Evolutionary conservation across 2,888 invertebrate species (phyloP), one percentile per base, ranked within the genome.

Genomic region (Bellardia pandia): DNA sequence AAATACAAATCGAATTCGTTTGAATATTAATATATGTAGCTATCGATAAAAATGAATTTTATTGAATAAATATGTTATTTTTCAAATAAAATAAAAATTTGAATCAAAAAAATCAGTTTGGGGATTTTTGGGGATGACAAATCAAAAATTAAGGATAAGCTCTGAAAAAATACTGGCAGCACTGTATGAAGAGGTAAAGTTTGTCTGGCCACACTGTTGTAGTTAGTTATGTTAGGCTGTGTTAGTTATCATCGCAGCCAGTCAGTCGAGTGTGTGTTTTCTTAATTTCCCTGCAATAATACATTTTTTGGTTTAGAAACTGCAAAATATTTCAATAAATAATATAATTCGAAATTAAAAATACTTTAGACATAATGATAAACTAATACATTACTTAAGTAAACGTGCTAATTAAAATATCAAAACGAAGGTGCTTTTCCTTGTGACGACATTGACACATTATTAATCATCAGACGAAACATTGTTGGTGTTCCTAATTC

Each of bases 391-490:
- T 48, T 7, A 16, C 23, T 16, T 51, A 66, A 62, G 6, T 58
- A 66, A 85, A 51, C 23, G 69, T 62, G 62, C 51, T 78, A 60
- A 16, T 30, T 13, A 68, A 58, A 53, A 33, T 13, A 11, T 6
- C 30, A 58, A 60, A 75, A 80, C 66, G 48, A 75, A 80, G 81
- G 87, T 81, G 81, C 81, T 64, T 85, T 81, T 78, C 66, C 30
- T 80, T 80, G 62, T 83, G 79, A 80, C 86, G 86, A 83, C 86
- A 86, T 86, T 86, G 83, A 85, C 79, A 79, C 69, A 85, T 68
- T 69, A 79, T 74, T 58, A 60, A 33, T 69, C 66, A 74, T 85
- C 68, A 51, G 56, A 62, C 68, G 51, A 81, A 58, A 6, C 33
- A 48, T 56, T 56, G 14, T n/a, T 76, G 48, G 45, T 82, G 53